These are phyloP conservation scores for Merops nubicus DNA, from an alignment of 2,113 vertebrate species.

Conservation along the genomic window DNA sequence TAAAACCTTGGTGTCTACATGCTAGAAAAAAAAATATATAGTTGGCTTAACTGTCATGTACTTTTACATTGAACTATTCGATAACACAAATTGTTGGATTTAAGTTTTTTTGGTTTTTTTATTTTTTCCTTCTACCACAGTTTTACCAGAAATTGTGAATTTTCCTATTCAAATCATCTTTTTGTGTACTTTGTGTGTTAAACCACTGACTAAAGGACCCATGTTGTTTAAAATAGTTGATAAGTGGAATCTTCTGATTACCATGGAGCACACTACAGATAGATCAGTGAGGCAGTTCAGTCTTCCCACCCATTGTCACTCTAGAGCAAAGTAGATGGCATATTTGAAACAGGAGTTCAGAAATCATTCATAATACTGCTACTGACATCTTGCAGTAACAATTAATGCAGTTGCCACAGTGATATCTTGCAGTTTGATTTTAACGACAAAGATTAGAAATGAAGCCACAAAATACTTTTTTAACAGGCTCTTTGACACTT, in stretches of 20 bases:
- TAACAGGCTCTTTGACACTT: background rate
- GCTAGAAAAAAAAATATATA: background rate
- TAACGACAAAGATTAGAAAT: background rate
- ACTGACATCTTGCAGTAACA: background rate
- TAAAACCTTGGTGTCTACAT: background rate
- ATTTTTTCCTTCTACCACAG: background rate
- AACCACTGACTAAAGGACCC: background rate
- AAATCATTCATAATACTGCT: background rate
- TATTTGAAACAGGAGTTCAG: background rate
- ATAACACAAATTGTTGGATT: background rate
- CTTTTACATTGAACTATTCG: background rate
- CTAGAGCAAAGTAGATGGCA: background rate
- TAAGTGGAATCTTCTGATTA: background rate
- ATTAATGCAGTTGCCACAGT: background rate
- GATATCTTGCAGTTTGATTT: background rate
- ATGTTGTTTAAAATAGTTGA: background rate
- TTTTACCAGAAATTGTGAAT: background rate
- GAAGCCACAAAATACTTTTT: background rate
- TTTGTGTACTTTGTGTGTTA: background rate
- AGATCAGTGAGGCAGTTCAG: background rate
- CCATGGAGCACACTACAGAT: background rate
- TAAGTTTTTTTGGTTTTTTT: too few relatives aligned
- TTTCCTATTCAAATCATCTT: background rate
- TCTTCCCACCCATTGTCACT: background rate
- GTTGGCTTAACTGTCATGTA: background rate